Conservation (phyloP, 1,140 invertebrate genomes). For the Schlechtendalia chinensis region DNA sequence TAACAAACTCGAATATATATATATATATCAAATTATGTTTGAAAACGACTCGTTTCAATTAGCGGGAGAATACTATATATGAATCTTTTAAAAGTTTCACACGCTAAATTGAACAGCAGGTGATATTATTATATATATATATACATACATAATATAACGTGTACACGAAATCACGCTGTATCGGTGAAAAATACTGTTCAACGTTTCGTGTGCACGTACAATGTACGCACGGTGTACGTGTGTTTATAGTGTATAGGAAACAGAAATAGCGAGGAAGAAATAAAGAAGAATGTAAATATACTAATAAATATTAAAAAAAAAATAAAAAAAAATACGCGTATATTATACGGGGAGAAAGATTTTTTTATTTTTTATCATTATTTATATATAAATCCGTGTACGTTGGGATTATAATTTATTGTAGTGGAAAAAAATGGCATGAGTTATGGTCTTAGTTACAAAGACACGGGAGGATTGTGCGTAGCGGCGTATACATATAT, state of each 20-base stretch:
- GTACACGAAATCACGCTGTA: neutral
- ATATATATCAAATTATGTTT: neutral
- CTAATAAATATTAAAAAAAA: slow-evolving; percentile 1
- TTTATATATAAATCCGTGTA: slow-evolving; percentile 32
- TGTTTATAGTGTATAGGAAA: neutral
- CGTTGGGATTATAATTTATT: slow-evolving; percentile 37
- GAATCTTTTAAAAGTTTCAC: neutral
- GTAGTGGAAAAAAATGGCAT: slow-evolving; percentile 35
- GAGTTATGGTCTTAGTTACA: slow-evolving; percentile 32
- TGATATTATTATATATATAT: neutral
- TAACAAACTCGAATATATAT: neutral
- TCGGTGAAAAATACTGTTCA: neutral
- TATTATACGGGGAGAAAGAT: neutral
- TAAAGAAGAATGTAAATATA: neutral
- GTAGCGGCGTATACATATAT: neutral
- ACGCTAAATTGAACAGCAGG: neutral
- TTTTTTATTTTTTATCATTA: slow-evolving; percentile 21
- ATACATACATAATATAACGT: too few species aligned
- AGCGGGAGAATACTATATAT: neutral
- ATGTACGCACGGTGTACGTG: too few species aligned
- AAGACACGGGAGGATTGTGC: slow-evolving; percentile 13
- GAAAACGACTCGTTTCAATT: neutral
- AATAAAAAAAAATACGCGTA: neutral
- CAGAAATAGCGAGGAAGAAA: neutral
- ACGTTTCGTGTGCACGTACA: neutral